phyloP scores from a whole-genome alignment of 2,888 invertebrate species.

The Apotomis capreana region DNA sequence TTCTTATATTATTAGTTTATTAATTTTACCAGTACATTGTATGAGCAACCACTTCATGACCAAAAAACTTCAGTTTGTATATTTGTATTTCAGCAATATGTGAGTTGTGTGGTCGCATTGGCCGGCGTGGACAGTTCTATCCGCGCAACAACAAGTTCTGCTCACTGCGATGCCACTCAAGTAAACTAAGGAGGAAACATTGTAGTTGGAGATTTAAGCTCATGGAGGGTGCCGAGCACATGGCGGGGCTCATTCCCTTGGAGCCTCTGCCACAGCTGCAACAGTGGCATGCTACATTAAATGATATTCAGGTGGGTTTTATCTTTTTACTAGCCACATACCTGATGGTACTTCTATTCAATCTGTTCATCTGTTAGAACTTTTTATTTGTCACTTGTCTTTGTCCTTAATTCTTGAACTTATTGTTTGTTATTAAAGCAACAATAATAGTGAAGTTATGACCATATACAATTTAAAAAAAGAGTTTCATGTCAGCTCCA shows the following conservation, averaged over 20 bases:
- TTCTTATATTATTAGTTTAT: too few relatives aligned
- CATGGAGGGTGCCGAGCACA: slow-evolving; percentile 78
- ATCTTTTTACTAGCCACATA: not conserved
- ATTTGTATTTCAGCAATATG: slow-evolving; percentile 68
- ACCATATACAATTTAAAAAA: too few relatives aligned
- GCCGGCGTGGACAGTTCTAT: slow-evolving; percentile 72
- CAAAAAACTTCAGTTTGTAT: slow-evolving; percentile 10
- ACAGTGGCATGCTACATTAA: slow-evolving; percentile 73
- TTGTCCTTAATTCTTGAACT: too few relatives aligned
- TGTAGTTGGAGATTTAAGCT: slow-evolving; percentile 74
- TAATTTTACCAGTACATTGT: not conserved
- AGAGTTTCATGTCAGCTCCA: too few relatives aligned
- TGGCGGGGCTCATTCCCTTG: slow-evolving; percentile 77
- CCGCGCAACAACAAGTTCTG: slow-evolving; percentile 72
- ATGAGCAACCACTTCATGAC: not conserved
- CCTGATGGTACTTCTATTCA: not conserved
- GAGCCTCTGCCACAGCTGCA: slow-evolving; percentile 79
- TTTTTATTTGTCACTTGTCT: too few relatives aligned
- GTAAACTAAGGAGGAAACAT: slow-evolving; percentile 58
- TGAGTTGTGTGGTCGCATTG: slow-evolving; percentile 75
- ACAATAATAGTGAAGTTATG: too few relatives aligned
- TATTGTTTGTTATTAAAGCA: too few relatives aligned
- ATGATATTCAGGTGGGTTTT: slow-evolving; percentile 67
- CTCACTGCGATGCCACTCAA: slow-evolving; percentile 69
- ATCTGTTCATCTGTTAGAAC: not conserved